Percentiles rank a stretch among this genome's conserved stretches.
phyloP scores from a whole-genome alignment of 1,140 invertebrate genomes.

The Drosophila truncata region DNA sequence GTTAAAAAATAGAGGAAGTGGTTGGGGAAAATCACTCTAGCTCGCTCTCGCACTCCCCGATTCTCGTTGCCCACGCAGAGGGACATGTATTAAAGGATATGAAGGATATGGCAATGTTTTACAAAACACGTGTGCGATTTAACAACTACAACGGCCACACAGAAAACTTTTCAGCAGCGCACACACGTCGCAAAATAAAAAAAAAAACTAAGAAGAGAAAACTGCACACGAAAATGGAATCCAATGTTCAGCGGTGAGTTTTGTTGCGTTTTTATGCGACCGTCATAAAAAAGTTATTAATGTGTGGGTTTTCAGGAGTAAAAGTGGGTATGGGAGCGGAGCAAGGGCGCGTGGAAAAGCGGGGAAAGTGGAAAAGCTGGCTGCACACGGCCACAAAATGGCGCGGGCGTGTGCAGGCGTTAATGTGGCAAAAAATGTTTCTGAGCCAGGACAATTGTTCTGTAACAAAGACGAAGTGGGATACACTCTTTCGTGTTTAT shows the following conservation, averaged over 20 bases:
- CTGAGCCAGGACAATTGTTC: constrained; percentile 18
- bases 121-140: constrained; percentile 82
- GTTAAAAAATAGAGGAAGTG: constrained; percentile 64
- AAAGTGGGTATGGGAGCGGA: not conserved
- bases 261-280: constrained; percentile 78
- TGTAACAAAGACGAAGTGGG: not conserved
- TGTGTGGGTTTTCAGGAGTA: constrained; percentile 42
- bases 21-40: constrained; percentile 56
- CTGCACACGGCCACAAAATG: constrained; percentile 63
- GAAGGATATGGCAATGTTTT: constrained; percentile 75
- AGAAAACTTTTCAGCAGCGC: constrained; percentile 49
- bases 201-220: constrained; percentile 5
- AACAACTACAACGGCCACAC: constrained; percentile 70
- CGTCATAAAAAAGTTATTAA: constrained; percentile 82
- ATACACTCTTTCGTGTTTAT: not conserved
- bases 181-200: constrained; percentile 12
- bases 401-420: constrained; percentile 78
- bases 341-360: not conserved
- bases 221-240: constrained; percentile 61
- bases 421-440: constrained; percentile 82
- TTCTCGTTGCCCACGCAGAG: constrained; percentile 33
- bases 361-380: constrained; percentile 31
- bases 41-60: not conserved
- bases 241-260: constrained; percentile 75
- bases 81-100: constrained; percentile 72